These are phyloP conservation scores for Cosmorhoe ocellata DNA, from an alignment of 2,888 invertebrate species.

Conservation along the genomic window DNA sequence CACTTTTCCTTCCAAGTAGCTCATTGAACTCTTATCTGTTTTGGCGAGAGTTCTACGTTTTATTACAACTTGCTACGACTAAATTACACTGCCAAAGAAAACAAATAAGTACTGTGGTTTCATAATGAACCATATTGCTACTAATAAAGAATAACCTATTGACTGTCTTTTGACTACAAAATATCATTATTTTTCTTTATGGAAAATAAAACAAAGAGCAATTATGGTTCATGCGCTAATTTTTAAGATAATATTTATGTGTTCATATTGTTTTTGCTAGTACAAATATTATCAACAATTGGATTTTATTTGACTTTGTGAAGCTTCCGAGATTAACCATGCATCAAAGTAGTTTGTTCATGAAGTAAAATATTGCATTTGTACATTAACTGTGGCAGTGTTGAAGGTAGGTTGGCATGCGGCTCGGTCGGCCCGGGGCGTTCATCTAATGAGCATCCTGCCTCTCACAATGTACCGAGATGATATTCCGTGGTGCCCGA, in stretches of 20 bases:
- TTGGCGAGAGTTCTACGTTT: neutral
- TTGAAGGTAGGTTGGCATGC: conserved; percentile 47
- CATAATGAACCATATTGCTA: too few species aligned
- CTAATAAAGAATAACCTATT: too few species aligned
- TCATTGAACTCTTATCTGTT: conserved; percentile 38
- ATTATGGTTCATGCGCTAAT: too few species aligned
- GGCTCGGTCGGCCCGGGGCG: conserved; percentile 61
- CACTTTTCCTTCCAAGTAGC: conserved; percentile 39
- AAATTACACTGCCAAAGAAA: neutral
- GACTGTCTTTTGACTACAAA: too few species aligned
- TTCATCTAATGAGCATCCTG: conserved; percentile 81
- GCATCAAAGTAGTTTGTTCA: conserved; percentile 26
- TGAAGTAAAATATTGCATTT: conserved; percentile 18
- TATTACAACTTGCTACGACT: neutral
- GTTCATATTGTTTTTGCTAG: too few species aligned
- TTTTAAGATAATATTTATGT: too few species aligned
- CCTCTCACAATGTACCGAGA: conserved; percentile 77
- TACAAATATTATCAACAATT: too few species aligned
- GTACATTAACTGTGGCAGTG: conserved; percentile 37
- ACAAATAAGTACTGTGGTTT: too few species aligned
- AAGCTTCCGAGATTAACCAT: conserved; percentile 7
- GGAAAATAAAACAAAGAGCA: too few species aligned
- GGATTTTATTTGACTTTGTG: too few species aligned
- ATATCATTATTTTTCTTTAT: too few species aligned
- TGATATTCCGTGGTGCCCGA: conserved; percentile 71